Conservation (phyloP, 2,888 invertebrate species). For the Pseudeuparius sepicola region DNA sequence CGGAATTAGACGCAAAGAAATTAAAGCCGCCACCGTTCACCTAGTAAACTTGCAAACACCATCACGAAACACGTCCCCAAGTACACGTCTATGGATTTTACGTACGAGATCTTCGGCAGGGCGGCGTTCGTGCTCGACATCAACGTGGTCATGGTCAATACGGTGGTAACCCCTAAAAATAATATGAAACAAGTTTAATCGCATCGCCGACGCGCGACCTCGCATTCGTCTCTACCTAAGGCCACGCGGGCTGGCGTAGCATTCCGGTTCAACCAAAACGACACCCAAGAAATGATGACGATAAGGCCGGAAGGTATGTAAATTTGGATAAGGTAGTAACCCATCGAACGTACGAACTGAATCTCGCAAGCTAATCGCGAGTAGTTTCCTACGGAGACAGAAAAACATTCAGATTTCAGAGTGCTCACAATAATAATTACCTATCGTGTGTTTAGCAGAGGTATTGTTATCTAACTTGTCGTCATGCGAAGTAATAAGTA, state of each 20-base stretch:
- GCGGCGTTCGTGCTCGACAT: constrained; percentile 95
- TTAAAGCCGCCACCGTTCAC: constrained; percentile 57
- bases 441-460: not conserved
- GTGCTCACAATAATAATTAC: not conserved
- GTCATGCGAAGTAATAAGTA: no score
- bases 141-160: constrained; percentile 94
- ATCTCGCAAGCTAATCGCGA: constrained; percentile 93
- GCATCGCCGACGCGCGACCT: no score
- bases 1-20: no score
- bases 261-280: constrained; percentile 92
- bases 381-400: constrained; percentile 74
- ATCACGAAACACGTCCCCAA: constrained; percentile 97
- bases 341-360: constrained; percentile 95
- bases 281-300: constrained; percentile 96
- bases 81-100: constrained; percentile 96
- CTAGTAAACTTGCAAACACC: constrained; percentile 95
- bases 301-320: constrained; percentile 96
- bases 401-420: not conserved
- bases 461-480: no score
- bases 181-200: no score
- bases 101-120: constrained; percentile 95
- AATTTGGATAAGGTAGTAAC: constrained; percentile 97
- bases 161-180: constrained; percentile 94
- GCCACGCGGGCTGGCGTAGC: constrained; percentile 91
- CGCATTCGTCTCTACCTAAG: no score